Evolutionary conservation across 2,888 invertebrate species (phyloP), one percentile per base, ranked within the genome.

Genomic region (Shargacucullia verbasci): DNA sequence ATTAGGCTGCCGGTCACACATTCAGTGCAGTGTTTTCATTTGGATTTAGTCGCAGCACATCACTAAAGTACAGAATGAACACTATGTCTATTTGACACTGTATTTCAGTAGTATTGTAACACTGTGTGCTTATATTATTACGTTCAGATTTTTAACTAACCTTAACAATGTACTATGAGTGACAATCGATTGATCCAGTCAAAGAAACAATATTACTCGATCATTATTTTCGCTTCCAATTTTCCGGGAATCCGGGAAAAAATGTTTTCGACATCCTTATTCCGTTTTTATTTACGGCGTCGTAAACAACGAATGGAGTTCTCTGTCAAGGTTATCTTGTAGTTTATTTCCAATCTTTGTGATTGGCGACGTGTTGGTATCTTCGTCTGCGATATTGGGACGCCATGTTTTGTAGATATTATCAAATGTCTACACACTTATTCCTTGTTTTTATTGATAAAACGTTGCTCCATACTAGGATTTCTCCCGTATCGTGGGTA

Each of bases 281-380:
- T 20, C 4, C 35, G 15, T 48, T 34, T 38, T 57, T 54, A 55
- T 70, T 70, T 70, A 62, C 35, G 55, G 13, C 48, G 27, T 59
- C 64, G 70, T 75, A 70, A 82, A 83, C 69, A 71, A 43, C 70
- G 47, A 62, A 55, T 73, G 72, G 76, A 78, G 70, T 80, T 80
- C 77, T 78, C 67, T 79, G 78, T 75, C 79, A 80, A 82, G 81
- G 82, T 70, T 70, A 46, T 59, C 40, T 52, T 52, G 59, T 67
- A 70, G 69, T 74, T 73, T 72, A 72, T 66, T 66, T 70, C 54
- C 70, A 62, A 70, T 73, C 60, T 60, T 34, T 59, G 47, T 55
- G 59, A 53, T 48, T 46, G 61, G 25, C 44, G 53, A 37, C 48
- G 39, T 14, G 33, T 41, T 52, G 14, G 39, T 12, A 20, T 41